A percentile compares a stretch with the other conserved stretches of the same genome.
phyloP scores from a whole-genome alignment of 2,888 invertebrate genomes.

The Exephanes ischioxanthus region DNA sequence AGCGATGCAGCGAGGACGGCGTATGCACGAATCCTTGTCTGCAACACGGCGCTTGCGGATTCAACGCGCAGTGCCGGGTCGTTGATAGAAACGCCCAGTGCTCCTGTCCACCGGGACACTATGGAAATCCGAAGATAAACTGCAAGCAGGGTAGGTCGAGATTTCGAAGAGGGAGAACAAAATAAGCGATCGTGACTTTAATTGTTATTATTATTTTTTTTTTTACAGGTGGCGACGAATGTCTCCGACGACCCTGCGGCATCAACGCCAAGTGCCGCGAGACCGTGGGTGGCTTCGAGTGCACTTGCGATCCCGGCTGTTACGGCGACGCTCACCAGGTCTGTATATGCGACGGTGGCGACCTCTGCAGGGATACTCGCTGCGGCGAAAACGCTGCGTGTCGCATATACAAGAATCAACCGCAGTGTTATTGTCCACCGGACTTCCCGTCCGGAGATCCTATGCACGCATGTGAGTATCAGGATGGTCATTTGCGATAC shows the following conservation, averaged over 20 bases:
- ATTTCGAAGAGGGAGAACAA: not conserved
- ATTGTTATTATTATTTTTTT: not conserved
- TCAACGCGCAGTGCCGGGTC: constrained; percentile 94
- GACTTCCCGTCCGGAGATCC: constrained; percentile 94
- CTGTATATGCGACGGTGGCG: constrained; percentile 91
- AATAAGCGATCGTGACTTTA: not conserved
- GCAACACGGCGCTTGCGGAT: constrained; percentile 91
- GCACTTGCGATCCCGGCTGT: constrained; percentile 92
- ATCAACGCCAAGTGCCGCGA: constrained; percentile 93
- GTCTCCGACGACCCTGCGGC: constrained; percentile 94
- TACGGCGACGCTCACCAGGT: constrained; percentile 93
- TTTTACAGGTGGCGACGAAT: constrained; percentile 88
- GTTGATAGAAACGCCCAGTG: constrained; percentile 91
- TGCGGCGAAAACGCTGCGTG: constrained; percentile 95
- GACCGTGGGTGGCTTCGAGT: constrained; percentile 91
- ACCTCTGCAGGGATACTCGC: constrained; percentile 91
- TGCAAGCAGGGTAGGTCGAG: constrained; percentile 87
- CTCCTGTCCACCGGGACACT: constrained; percentile 91
- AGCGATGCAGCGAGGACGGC: constrained; percentile 89
- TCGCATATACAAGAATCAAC: constrained; percentile 88
- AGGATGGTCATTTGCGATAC: not conserved
- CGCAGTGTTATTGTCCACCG: constrained; percentile 94
- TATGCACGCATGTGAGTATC: constrained; percentile 92
- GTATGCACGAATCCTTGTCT: constrained; percentile 94
- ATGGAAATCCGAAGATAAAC: constrained; percentile 90